Evolutionary conservation across 2,888 invertebrate genomes (phyloP).

Genomic region (Rambutsinella grinnellia): DNA sequence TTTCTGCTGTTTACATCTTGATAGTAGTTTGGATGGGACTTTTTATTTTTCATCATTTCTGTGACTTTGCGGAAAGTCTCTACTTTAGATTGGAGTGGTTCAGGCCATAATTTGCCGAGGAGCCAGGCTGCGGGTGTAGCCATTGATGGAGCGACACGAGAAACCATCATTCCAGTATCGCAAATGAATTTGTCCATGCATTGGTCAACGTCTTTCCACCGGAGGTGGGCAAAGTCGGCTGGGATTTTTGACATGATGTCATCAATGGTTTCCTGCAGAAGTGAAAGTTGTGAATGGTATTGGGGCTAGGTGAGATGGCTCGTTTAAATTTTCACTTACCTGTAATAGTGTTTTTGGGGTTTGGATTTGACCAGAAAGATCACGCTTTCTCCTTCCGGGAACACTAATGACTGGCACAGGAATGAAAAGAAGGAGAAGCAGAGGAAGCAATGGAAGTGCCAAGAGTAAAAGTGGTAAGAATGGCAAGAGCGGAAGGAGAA

Average conservation of each 20-base stretch:
- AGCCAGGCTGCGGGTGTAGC: conserved; percentile 62
- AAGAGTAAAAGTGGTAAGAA: conserved; percentile 49
- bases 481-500: conserved; percentile 49
- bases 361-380: conserved; percentile 9
- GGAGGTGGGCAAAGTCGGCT: conserved; percentile 47
- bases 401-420: conserved; percentile 58
- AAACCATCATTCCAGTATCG: conserved; percentile 64
- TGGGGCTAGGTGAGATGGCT: conserved; percentile 17
- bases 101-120: conserved; percentile 62
- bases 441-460: conserved; percentile 38
- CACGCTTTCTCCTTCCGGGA: conserved; percentile 48
- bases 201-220: conserved; percentile 60
- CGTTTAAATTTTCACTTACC: conserved; percentile 39
- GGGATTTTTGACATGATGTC: conserved; percentile 64
- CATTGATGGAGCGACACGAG: conserved; percentile 60
- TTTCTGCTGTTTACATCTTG: not conserved
- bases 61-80: conserved; percentile 61
- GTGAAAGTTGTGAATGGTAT: not conserved
- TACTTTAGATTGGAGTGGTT: conserved; percentile 63
- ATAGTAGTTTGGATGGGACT: not conserved
- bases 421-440: conserved; percentile 55
- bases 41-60: conserved; percentile 45
- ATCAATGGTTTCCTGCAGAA: conserved; percentile 60
- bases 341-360: conserved; percentile 56
- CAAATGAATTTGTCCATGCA: conserved; percentile 66